Evolutionary conservation across 2,797 vertebrate species (phyloP).

Genomic region (Trachurus trachurus): DNA sequence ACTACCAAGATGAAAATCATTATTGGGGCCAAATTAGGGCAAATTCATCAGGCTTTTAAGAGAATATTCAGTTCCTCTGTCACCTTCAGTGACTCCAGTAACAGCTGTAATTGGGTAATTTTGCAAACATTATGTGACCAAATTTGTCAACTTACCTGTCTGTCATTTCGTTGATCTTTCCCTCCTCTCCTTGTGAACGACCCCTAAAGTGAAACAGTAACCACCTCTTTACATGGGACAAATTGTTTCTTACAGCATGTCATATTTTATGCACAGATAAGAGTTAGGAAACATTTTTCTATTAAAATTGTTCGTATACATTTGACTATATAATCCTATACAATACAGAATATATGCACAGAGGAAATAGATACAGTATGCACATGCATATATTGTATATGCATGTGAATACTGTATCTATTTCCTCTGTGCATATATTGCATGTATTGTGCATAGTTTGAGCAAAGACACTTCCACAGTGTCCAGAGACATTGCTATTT

Average conservation of each 20-base stretch:
- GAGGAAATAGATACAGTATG: not conserved
- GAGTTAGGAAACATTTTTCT: not conserved
- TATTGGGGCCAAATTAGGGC: not conserved
- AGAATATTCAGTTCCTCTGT: not conserved
- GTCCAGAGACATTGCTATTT: not conserved
- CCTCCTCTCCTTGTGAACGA: slow-evolving; percentile 89
- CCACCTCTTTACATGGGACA: not conserved
- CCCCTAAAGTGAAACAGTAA: slow-evolving; percentile 83
- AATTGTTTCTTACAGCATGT: not conserved
- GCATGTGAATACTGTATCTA: too few relatives aligned
- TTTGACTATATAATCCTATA: not conserved
- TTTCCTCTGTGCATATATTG: too few relatives aligned
- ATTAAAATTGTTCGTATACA: not conserved
- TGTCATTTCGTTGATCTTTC: slow-evolving; percentile 91
- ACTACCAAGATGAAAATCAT: not conserved
- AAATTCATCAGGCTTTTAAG: not conserved
- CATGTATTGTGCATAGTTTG: too few relatives aligned
- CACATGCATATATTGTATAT: not conserved
- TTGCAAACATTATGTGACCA: not conserved
- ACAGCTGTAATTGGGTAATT: not conserved
- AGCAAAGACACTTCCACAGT: not conserved
- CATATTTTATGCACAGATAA: not conserved
- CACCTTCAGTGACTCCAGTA: not conserved
- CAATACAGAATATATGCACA: not conserved
- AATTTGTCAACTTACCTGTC: slow-evolving; percentile 87